phyloP scores from a whole-genome alignment of 2,888 invertebrate species.

The Silvanus unidentatus region DNA sequence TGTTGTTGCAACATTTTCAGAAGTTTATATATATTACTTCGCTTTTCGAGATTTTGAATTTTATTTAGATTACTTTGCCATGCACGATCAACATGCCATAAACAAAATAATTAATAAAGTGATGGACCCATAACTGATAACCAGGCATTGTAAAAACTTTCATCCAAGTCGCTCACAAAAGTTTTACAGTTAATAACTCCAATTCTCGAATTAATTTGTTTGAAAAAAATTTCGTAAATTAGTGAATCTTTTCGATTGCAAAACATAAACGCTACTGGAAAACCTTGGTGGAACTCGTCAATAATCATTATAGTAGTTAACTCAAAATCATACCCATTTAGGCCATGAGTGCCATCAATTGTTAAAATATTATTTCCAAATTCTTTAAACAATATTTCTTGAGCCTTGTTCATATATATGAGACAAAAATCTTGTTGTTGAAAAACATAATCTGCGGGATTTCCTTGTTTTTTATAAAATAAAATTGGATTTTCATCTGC shows the following conservation, averaged over 20 bases:
- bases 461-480: conserved; percentile 1
- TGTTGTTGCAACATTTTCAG: too few relatives aligned
- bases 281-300: conserved; percentile 16
- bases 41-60: conserved; percentile 10
- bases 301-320: conserved; percentile 15
- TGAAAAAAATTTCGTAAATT: too few relatives aligned
- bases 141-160: too few relatives aligned
- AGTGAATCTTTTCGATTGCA: too few relatives aligned
- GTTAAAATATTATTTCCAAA: conserved; percentile 11
- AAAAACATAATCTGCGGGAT: conserved; percentile 10
- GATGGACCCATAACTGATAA: too few relatives aligned
- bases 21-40: conserved; percentile 3
- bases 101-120: conserved; percentile 15
- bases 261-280: conserved; percentile 19
- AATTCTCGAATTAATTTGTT: too few relatives aligned
- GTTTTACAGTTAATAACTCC: too few relatives aligned
- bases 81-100: conserved; percentile 15
- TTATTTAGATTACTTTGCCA: conserved; percentile 15
- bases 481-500: background rate
- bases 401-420: conserved; percentile 16
- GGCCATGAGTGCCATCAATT: conserved; percentile 10
- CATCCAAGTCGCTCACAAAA: too few relatives aligned
- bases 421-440: conserved; percentile 23
- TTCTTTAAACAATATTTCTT: conserved; percentile 13
- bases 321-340: conserved; percentile 15